Conservation (phyloP, 2,113 vertebrate genomes). For the Otocyon megalotis region DNA sequence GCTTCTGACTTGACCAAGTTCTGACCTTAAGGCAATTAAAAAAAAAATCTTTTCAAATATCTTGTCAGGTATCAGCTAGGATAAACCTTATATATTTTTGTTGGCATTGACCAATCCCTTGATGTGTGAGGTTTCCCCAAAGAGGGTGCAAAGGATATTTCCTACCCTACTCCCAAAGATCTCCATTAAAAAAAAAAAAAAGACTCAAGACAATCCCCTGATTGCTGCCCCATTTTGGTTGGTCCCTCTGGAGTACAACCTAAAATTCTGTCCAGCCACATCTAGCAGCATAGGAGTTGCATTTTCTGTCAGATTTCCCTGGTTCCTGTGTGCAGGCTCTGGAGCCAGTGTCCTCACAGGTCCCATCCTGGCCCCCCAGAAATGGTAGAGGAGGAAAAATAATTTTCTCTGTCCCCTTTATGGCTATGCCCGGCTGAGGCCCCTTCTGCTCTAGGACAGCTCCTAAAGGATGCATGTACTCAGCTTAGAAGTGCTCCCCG, state of each 20-base stretch:
- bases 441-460: not conserved
- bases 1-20: not conserved
- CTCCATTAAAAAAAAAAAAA: not conserved
- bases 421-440: not conserved
- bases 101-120: not conserved
- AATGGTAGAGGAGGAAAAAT: not conserved
- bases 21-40: too few species aligned
- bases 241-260: not conserved
- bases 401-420: not conserved
- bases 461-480: not conserved
- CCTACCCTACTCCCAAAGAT: too few species aligned
- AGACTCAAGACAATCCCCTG: not conserved
- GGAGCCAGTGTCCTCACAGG: not conserved
- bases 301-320: not conserved
- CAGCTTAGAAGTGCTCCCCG: not conserved
- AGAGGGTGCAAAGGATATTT: not conserved
- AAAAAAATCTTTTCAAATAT: not conserved
- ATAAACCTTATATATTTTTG: not conserved
- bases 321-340: not conserved
- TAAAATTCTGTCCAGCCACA: not conserved
- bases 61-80: not conserved
- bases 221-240: not conserved
- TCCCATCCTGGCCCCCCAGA: not conserved
- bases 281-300: not conserved
- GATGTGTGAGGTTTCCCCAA: not conserved